Base-by-base conservation (phyloP, 1,140 invertebrate species). In the Platyscapa corneri region DNA sequence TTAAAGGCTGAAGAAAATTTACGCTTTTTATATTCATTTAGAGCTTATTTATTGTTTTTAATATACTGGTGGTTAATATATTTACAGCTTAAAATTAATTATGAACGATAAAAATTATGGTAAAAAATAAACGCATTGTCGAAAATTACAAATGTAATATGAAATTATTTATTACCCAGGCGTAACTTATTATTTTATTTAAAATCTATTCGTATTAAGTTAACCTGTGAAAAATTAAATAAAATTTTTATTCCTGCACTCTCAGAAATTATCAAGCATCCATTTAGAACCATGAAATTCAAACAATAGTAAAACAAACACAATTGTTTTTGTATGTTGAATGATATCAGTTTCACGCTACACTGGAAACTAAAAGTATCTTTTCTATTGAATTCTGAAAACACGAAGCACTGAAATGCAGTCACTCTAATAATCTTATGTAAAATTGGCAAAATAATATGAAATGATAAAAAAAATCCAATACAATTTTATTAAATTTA, bases 311-410 rank as follows among this genome's bases (percentile, higher is more conserved):
- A 53, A 70, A 84, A 84, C 42, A 67, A 84, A 78, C n/a, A 27
- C 60, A 8, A 53, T 84, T 67, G 75, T 78, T 77, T 67, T 37
- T 67, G 75, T 16, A 16, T n/a, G 20, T 5, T 78, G 74, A 78
- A 78, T 53, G 82, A 37, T 84, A 84, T 84, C 74, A 84, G 42
- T 12, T 70, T 84, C 32, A 78, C 27, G 56, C 72, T 83, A 34
- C 49, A 46, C 37, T 83, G 72, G 14, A 67, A 84, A 78, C 75
- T 84, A 67, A 65, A 77, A 67, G 82, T 83, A 23, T 30, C 23
- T 49, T 39, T 53, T 56, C 30, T 37, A 53, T 72, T 82, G 42
- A 82, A 67, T 46, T 49, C n/a, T 67, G 39, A 80, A 67, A 80
- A 80, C 12, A 8, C 23, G 64, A 67, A 46, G 30, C 27, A 30